A percentile compares a stretch with the other conserved stretches of the same genome.
Evolutionary conservation across 2,797 vertebrate species (phyloP).

Genomic region (Halcyon chelicuti): DNA sequence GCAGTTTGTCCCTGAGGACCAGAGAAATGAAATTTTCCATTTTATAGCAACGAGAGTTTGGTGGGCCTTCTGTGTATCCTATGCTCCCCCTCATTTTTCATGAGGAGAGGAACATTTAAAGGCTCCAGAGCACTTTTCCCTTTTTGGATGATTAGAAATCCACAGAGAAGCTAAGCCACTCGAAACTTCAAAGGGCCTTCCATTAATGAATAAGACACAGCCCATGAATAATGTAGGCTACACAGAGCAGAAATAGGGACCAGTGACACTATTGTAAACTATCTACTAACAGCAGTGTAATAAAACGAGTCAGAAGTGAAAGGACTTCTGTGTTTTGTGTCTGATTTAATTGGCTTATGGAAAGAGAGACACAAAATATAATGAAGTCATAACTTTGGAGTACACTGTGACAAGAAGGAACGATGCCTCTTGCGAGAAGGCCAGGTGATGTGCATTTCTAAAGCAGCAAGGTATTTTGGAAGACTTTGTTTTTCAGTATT

Average conservation of each 20-base stretch:
- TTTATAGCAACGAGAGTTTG: constrained; percentile 20
- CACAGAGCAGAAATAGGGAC: neutral
- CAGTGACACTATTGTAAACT: constrained; percentile 26
- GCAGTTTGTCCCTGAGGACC: constrained; percentile 28
- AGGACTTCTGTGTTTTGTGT: neutral
- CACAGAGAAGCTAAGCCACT: neutral
- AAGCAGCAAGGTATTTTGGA: neutral
- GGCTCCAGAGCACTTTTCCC: neutral
- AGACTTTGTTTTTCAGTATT: neutral
- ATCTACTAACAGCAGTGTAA: constrained; percentile 18
- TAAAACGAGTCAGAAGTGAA: constrained; percentile 54
- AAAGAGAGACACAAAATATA: neutral
- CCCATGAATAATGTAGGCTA: constrained; percentile 36
- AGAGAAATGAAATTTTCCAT: constrained; percentile 43
- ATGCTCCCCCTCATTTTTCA: neutral
- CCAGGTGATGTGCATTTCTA: neutral
- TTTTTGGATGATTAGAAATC: constrained; percentile 2
- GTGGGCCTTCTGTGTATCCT: neutral
- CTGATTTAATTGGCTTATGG: constrained; percentile 9
- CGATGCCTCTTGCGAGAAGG: neutral
- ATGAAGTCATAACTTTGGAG: neutral
- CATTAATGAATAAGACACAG: constrained; percentile 3
- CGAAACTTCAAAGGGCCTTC: constrained; percentile 42
- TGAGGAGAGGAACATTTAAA: neutral
- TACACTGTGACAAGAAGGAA: neutral